Evolutionary conservation across 1,140 invertebrate genomes (phyloP), one percentile per base, ranked within the genome.

Genomic region (Rhyzopertha dominica): DNA sequence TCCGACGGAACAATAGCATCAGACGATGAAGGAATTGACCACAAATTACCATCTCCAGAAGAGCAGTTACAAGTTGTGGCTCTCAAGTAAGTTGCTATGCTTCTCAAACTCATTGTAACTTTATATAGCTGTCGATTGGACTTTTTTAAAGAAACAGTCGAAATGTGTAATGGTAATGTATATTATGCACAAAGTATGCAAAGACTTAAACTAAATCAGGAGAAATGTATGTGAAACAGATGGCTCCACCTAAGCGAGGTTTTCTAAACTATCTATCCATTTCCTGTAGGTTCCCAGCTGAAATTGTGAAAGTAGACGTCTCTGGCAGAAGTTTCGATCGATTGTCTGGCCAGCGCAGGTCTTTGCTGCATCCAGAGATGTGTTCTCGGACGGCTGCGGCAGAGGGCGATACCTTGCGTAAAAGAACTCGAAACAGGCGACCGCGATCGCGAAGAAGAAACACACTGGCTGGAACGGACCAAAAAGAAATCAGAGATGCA

Each of bases 271-370:
- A 49, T 38, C 43, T n/a, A n/a, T n/a, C n/a, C n/a, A n/a, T n/a
- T n/a, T n/a, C n/a, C n/a, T n/a, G n/a, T n/a, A 89, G 87, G 73
- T 94, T 90, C 73, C 85, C 86, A 14, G 82, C 87, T 22, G 81
- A 90, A 76, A 70, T 93, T 45, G 85, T 95, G 9, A 78, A 82
- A 29, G 90, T 95, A 41, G 90, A 95, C 66, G 81, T 88, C 16
- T 88, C 85, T 43, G 90, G 89, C 12, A 78, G 77, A 58, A 80
- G 81, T 61, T 95, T 94, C 74, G 80, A 87, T 53, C 78, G 90
- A 51, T 90, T 93, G 86, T 85, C 85, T 54, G 77, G 75, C 55
- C 81, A 87, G 17, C 74, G 90, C 38, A 79, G 86, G 62, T 93
- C 90, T 10, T 74, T 93, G 42, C 70, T 82, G 37, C 79, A 81